Evolutionary conservation across 1,140 invertebrate genomes (phyloP), one percentile per base, ranked within the genome.

Genomic region (Olivierus martensii): DNA sequence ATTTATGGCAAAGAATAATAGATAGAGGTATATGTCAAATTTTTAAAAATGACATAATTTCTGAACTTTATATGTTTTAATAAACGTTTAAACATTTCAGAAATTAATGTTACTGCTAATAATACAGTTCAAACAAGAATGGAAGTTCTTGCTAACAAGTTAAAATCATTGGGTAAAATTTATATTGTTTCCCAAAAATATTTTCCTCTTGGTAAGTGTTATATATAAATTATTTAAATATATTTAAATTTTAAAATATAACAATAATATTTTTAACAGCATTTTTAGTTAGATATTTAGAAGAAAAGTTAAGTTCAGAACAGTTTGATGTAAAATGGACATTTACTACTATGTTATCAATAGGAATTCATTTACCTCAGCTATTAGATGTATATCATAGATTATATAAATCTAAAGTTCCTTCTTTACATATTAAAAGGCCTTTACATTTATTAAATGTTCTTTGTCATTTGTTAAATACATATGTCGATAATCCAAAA

Each of bases 1-100:
- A 68, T 52, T 62, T 77, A 5, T 78, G 75, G 74, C 65, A 70
- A 42, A 69, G 67, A 51, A 76, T 78, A 34, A 67, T 78, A 53
- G 71, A 76, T 57, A 68, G 71, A 69, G 75, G 75, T 76, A 57
- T 51, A 63, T 53, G 54, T 56, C 28, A 50, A 55, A 17, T 56
- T 53, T 49, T 55, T 53, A 11, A 49, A 60, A 37, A 51, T 57
- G 14, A 51, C 57, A 15, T 52, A 58, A 35, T 52, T 50, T 58
- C 60, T 64, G 46, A 11, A 54, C 46, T 21, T 41, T 52, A 21
- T 41, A 54, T 56, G 52, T 58, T 57, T 49, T 57, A 46, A 52
- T 41, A 45, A 17, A 59, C 52, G 35, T 46, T 15, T 41, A 42
- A 7, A 1, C 12, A 22, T 56, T 46, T 11, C 37, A 58, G 55